Evolutionary conservation across 37 sponge, comb jelly and placozoan genomes (phyloP).

Genomic region (Bolinopsis microptera): DNA sequence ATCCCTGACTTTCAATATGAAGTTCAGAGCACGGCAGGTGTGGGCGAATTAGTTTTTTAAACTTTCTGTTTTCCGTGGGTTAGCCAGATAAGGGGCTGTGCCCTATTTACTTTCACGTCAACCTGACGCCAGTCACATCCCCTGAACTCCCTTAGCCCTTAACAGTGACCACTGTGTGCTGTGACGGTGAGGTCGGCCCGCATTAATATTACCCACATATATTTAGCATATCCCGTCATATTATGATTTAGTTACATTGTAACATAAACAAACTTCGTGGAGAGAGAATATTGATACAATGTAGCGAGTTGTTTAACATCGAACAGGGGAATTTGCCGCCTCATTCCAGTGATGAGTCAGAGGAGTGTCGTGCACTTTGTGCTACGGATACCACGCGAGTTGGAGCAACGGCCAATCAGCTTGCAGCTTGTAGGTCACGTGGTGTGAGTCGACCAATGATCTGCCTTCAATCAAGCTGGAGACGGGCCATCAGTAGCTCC

Average conservation of each 20-base stretch:
- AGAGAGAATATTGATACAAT: slow-evolving; percentile 4
- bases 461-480: background rate
- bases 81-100: background rate
- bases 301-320: slow-evolving; percentile 9
- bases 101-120: background rate
- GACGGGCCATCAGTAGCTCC: background rate
- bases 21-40: too few species aligned
- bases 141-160: background rate
- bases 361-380: background rate
- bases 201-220: background rate
- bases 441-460: background rate
- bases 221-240: background rate
- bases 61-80: too few species aligned
- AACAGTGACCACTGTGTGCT: background rate
- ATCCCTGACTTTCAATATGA: too few species aligned
- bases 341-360: background rate
- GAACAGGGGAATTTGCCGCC: background rate
- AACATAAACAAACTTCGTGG: background rate
- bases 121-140: background rate
- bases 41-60: too few species aligned
- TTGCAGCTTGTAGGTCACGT: background rate
- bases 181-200: too few species aligned
- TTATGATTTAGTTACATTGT: background rate
- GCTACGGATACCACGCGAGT: background rate
- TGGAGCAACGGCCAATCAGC: background rate